Base-by-base conservation (phyloP, 2,113 vertebrate genomes). In the Dissostichus mawsoni region DNA sequence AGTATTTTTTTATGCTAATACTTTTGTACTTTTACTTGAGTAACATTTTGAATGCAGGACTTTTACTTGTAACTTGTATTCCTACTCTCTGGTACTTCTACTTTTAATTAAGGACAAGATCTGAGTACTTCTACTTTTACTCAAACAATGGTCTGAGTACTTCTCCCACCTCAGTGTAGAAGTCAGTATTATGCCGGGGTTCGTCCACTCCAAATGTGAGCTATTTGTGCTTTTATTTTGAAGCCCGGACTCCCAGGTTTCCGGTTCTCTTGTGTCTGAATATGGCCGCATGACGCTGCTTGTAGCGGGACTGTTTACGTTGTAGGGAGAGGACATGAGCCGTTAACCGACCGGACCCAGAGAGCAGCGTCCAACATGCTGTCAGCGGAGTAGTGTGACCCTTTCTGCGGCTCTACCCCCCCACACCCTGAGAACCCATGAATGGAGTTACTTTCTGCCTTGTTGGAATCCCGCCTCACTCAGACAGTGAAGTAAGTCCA, bases 371-470 rank as follows among this genome's bases (percentile, higher is more conserved):
- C 7, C 61, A 80, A 20, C 8, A 86, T 88, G 86, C 33, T 67
- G 70, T 55, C 48, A 62, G 57, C 41, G 36, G 59, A 75, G 50
- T 74, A 71, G 20, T 29, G 14, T 13, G 1, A 33, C 61, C n/a
- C 0, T 64, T 52, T 58, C 0, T 78, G 20, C 61, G 4, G 52
- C 6, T 20, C 44, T 29, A 33, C n/a, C 8, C 33, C 11, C 6
- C 12, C 55, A 74, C 18, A 74, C 59, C 13, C 56, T 14, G 67
- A 36, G 47, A 81, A 66, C 73, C 95, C 92, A 95, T 98, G 97
- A 97, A 98, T 98, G 97, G 97, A 95, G 97, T 98, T 94, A 94
- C 96, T 82, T 98, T 97, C 90, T 98, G 96, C 94, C 96, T 98
- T 92, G 97, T 98, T 95, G 97, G 97, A 93, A 97, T 97, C 90